Evolutionary conservation across 92 coral and sea anemone species (phyloP), one percentile per base, ranked within the genome.

Genomic region (Parazoanthus atlanticus): DNA sequence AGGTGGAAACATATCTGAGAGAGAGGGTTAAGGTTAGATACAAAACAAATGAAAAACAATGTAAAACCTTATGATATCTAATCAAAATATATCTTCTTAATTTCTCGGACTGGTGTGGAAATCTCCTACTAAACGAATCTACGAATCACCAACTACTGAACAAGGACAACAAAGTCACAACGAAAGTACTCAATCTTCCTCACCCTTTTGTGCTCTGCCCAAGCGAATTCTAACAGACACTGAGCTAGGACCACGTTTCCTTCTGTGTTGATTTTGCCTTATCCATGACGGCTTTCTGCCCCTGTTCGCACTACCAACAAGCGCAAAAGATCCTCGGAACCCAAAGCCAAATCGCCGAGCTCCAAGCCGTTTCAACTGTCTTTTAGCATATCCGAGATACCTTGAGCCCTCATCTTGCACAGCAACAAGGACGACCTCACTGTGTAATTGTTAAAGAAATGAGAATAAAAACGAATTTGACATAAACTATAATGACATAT

Each of bases 181-280:
- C 28, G n/a, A 8, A 61, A 21, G 8, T 28, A 61, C 8, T 61
- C 69, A 61, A 15, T 41, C 16, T 28, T 6, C 41, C 78, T 25
- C 19, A 84, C 87, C 87, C 54, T 43, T 70, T 49, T 71, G 78
- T 46, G 65, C 78, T 41, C 28, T 84, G 30, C 78, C 79, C 31
- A 84, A 84, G 41, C 87, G 87, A 46, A 84, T 84, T 52, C 87
- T 84, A 0, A 49, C 77, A 0, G 87, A 84, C 46, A 84, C 76
- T 33, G 79, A 54, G 29, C 87, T 84, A 25, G 87, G 87, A 30
- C 87, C 87, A 28, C 66, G 87, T 43, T 11, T 70, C 16, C 78
- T 84, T 29, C 17, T 84, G 65, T 71, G 78, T 43, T 84, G 87
- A 30, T 69, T 65, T 33, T 84, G 87, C 29, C 64, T 70, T 40